Base-by-base conservation (phyloP, 2,113 vertebrate genomes). In the Scatophagus argus region DNA sequence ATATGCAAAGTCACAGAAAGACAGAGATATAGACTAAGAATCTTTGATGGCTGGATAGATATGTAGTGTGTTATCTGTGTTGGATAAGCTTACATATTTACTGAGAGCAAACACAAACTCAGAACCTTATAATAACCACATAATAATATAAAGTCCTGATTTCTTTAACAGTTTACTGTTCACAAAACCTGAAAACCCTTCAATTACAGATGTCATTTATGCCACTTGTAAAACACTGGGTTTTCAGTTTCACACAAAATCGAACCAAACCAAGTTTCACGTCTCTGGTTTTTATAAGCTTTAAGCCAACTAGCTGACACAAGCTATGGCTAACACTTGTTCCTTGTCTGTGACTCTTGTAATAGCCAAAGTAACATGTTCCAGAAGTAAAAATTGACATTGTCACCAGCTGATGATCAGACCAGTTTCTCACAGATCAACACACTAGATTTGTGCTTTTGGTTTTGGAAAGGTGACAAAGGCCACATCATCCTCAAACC, bases 1-100 rank as follows among this genome's bases (percentile, higher is more conserved):
- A 84, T 80, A 49, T 51, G 44, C 69, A 47, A 72, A 70, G 87
- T 79, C 74, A 76, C 59, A 32, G 16, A 82, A 38, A 62, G 71
- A 58, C 46, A 51, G 47, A 36, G 61, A 61, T 14, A 14, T n/a
- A 29, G 19, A 31, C 54, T 31, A 74, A 52, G 23, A 46, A 32
- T 66, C n/a, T 25, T 66, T 75, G 59, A 46, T 56, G 47, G 47
- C 27, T 44, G 14, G 31, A 44, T 32, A 55, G 17, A 77, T 77
- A 52, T 61, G 46, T 7, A 27, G 32, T 72, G 41, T 31, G 29
- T 34, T 19, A 17, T 16, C 13, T 29, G 59, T 61, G 46, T 60
- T 34, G 16, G 21, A 46, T 16, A 2, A 9, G 32, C 8, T 17
- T 32, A 11, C 9, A 36, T 23, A 19, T 19, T 51, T 14, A 13